Percentiles rank a stretch among this genome's conserved stretches.
Evolutionary conservation across 1,140 invertebrate genomes (phyloP).

Genomic region (Olivierus martensii): DNA sequence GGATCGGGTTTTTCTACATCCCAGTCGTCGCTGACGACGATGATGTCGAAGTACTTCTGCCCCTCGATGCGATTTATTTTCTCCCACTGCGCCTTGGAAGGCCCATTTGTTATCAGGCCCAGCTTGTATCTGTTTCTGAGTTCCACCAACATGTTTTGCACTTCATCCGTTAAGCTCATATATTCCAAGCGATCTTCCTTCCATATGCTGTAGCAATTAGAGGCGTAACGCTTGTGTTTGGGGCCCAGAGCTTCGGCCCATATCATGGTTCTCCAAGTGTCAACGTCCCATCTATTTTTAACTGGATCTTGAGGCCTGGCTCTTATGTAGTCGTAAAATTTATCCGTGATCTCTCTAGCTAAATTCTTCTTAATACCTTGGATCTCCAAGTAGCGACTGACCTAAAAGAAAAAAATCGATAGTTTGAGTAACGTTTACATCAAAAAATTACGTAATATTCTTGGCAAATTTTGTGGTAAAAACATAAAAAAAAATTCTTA

Average conservation of each 20-base stretch:
- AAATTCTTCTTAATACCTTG: neutral
- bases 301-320: conserved; percentile 62
- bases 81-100: conserved; percentile 71
- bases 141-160: conserved; percentile 45
- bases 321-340: conserved; percentile 33
- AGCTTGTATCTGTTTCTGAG: conserved; percentile 50
- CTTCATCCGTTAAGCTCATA: conserved; percentile 46
- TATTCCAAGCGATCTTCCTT: conserved; percentile 55
- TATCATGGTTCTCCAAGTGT: conserved; percentile 54
- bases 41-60: conserved; percentile 54
- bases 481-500: too few species aligned
- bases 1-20: conserved; percentile 68
- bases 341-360: neutral
- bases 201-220: conserved; percentile 57
- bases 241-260: conserved; percentile 62
- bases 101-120: conserved; percentile 66
- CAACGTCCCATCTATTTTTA: conserved; percentile 48
- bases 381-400: conserved; percentile 1
- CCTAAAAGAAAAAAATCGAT: neutral
- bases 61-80: conserved; percentile 49
- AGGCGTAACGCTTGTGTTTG: conserved; percentile 51
- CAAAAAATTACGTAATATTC: too few species aligned
- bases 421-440: neutral
- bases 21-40: conserved; percentile 59
- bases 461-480: too few species aligned